Conservation (phyloP, 2,113 vertebrate species). For the Tupaia chinensis region DNA sequence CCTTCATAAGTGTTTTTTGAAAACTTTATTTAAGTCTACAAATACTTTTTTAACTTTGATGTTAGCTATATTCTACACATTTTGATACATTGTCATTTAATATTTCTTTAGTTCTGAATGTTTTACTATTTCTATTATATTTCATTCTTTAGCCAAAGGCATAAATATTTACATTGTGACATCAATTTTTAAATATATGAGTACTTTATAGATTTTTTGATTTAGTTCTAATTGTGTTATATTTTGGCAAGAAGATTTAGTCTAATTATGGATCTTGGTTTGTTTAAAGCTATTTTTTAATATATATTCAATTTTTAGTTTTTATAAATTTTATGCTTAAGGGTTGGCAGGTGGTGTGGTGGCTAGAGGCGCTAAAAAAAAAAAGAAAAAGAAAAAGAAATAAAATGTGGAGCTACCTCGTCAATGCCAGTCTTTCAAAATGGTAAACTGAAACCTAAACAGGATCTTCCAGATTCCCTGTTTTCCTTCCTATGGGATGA, state of each 20-base stretch:
- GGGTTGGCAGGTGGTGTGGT: too few species aligned
- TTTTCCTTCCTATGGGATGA: not conserved
- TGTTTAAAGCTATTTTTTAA: not conserved
- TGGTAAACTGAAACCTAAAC: not conserved
- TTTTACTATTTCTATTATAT: not conserved
- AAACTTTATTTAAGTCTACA: not conserved
- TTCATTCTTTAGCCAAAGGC: not conserved
- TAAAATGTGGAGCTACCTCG: not conserved
- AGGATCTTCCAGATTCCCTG: rapidly evolving
- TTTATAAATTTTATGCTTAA: not conserved
- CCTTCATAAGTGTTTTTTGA: too few species aligned
- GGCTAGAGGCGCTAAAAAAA: too few species aligned
- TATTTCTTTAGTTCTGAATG: not conserved
- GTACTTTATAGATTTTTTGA: not conserved
- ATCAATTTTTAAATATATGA: constrained; percentile 4
- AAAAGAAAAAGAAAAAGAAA: too few species aligned
- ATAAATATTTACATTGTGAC: not conserved
- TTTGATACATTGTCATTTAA: not conserved
- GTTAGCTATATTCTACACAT: not conserved
- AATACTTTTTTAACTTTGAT: not conserved
- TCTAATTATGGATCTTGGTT: not conserved
- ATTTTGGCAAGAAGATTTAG: constrained; percentile 1
- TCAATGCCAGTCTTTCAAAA: not conserved
- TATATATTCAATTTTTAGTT: not conserved
- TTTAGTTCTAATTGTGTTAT: not conserved